phyloP scores from a whole-genome alignment of 2,888 invertebrate species.

The Oscheius myriophilus region DNA sequence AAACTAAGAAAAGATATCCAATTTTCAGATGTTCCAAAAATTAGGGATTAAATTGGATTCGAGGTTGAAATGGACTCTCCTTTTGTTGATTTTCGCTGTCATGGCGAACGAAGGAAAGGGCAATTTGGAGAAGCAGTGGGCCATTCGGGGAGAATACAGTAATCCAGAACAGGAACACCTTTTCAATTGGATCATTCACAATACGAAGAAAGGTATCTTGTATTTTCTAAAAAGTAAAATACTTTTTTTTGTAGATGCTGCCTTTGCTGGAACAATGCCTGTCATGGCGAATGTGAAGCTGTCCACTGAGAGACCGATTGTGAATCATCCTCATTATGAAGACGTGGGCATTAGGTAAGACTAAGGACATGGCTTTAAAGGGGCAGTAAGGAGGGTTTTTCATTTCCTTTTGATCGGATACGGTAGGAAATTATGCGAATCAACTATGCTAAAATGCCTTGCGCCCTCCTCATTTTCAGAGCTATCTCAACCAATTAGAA shows the following conservation, averaged over 20 bases:
- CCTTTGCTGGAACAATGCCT: constrained; percentile 88
- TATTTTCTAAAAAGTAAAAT: too few species aligned
- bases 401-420: too few species aligned
- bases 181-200: constrained; percentile 81
- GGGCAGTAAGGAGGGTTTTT: too few species aligned
- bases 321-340: constrained; percentile 89
- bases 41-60: constrained; percentile 16
- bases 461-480: too few species aligned
- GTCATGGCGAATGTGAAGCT: constrained; percentile 84
- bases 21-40: constrained; percentile 10
- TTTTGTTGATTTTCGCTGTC: constrained; percentile 32
- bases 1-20: not conserved
- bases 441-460: too few species aligned
- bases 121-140: constrained; percentile 71
- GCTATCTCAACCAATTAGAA: too few species aligned
- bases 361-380: too few species aligned
- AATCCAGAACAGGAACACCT: constrained; percentile 82
- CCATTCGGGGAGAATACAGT: constrained; percentile 78
- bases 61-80: constrained; percentile 20
- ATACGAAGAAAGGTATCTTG: constrained; percentile 72
- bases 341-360: constrained; percentile 81
- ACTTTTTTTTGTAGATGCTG: constrained; percentile 74
- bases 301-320: constrained; percentile 81
- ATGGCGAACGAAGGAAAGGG: constrained; percentile 35
- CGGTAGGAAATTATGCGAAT: too few species aligned